Evolutionary conservation across 2,888 invertebrate species (phyloP).

Genomic region (Lasius platythorax): DNA sequence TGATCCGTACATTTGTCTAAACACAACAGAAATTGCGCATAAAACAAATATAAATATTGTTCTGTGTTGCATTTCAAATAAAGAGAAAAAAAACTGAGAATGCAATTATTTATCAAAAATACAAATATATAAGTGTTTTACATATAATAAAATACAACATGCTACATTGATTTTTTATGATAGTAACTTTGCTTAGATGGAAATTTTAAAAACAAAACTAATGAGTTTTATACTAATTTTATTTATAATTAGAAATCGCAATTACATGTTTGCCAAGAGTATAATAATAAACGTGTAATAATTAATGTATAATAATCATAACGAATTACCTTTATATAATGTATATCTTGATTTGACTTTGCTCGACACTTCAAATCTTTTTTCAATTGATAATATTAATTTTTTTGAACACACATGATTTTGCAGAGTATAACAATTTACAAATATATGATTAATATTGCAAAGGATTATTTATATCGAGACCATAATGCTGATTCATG

Average conservation of each 20-base stretch:
- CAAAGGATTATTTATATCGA: background rate
- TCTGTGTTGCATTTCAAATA: slow-evolving; percentile 39
- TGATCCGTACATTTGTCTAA: slow-evolving; percentile 6
- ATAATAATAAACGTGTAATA: background rate
- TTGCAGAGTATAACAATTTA: background rate
- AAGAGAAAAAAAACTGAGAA: slow-evolving; percentile 15
- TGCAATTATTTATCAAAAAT: slow-evolving; percentile 42
- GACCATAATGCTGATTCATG: background rate
- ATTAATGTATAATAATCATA: background rate
- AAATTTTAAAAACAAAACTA: background rate
- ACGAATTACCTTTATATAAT: background rate
- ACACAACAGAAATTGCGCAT: slow-evolving; percentile 13
- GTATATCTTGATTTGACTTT: background rate
- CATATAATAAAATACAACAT: background rate
- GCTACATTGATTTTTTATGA: slow-evolving; percentile 5
- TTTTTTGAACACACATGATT: background rate
- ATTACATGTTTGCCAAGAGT: background rate
- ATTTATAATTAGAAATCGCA: background rate
- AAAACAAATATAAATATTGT: slow-evolving; percentile 36
- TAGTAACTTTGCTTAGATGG: slow-evolving; percentile 14
- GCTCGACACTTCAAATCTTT: background rate
- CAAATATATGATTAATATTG: background rate
- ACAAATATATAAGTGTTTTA: slow-evolving; percentile 3
- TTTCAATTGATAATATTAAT: background rate
- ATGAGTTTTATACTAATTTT: background rate